Evolutionary conservation across 1,140 invertebrate species (phyloP).

Genomic region (Drusus annulatus): DNA sequence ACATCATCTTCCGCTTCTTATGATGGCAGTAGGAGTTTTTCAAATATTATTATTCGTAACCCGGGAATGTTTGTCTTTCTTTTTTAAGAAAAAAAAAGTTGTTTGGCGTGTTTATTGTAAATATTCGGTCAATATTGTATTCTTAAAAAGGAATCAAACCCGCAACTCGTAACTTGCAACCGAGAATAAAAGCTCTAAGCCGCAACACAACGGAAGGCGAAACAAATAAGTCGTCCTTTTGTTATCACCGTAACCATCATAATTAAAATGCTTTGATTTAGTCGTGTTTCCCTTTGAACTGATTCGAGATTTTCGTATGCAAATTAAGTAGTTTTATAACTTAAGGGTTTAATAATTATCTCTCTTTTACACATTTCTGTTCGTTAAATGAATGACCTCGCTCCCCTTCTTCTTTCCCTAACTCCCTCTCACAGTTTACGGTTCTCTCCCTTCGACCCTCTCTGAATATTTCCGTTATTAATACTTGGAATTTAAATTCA

Average conservation of each 20-base stretch:
- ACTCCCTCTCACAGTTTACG: neutral
- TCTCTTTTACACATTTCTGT: conserved; percentile 51
- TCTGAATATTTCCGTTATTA: conserved; percentile 31
- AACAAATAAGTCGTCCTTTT: no score
- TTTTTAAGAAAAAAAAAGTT: no score
- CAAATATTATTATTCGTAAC: no score
- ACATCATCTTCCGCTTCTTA: no score
- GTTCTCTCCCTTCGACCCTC: conserved; percentile 5
- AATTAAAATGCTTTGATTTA: neutral
- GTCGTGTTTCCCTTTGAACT: neutral
- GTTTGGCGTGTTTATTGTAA: no score
- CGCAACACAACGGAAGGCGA: no score
- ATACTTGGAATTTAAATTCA: conserved; percentile 38
- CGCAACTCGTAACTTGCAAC: no score
- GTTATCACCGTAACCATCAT: neutral
- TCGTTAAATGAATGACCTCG: conserved; percentile 41
- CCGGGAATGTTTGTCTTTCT: no score
- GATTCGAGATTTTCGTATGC: neutral
- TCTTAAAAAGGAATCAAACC: no score
- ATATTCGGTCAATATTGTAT: no score
- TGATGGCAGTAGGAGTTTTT: no score
- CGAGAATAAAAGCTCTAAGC: no score
- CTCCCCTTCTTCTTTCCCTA: neutral
- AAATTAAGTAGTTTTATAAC: neutral
- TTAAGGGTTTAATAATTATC: conserved; percentile 48